phyloP scores from a whole-genome alignment of 92 coral and sea anemone genomes.

The Pocillopora grandis region DNA sequence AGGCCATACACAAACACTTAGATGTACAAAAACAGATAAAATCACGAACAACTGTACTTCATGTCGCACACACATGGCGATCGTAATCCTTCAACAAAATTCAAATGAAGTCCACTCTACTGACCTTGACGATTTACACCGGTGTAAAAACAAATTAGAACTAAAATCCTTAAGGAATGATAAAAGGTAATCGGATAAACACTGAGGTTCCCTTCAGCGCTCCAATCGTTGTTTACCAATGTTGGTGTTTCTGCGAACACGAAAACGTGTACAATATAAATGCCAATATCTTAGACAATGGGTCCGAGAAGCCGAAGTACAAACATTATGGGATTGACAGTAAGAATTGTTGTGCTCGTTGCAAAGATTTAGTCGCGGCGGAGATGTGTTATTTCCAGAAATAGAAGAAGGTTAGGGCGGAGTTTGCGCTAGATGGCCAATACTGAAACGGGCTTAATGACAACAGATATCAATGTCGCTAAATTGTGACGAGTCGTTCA shows the following conservation, averaged over 20 bases:
- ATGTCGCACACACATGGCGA: not conserved
- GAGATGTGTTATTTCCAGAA: not conserved
- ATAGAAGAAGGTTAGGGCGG: constrained; percentile 28
- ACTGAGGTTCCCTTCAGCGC: not conserved
- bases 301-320: not conserved
- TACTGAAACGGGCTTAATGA: not conserved
- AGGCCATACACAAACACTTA: constrained; percentile 44
- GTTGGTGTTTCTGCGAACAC: not conserved
- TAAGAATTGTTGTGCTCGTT: not conserved
- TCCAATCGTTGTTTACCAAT: constrained; percentile 17
- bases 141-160: not conserved
- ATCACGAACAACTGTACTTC: not conserved
- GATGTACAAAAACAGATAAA: constrained; percentile 34
- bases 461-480: constrained; percentile 6
- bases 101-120: not conserved
- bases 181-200: constrained; percentile 19
- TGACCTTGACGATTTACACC: not conserved
- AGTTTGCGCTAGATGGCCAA: constrained; percentile 14
- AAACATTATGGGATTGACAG: not conserved
- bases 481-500: not conserved
- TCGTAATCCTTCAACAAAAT: not conserved
- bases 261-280: not conserved
- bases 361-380: not conserved
- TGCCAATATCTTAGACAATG: not conserved
- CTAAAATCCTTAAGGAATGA: not conserved